phyloP scores from a whole-genome alignment of 1,140 invertebrate genomes.

The Dreissena polymorpha region DNA sequence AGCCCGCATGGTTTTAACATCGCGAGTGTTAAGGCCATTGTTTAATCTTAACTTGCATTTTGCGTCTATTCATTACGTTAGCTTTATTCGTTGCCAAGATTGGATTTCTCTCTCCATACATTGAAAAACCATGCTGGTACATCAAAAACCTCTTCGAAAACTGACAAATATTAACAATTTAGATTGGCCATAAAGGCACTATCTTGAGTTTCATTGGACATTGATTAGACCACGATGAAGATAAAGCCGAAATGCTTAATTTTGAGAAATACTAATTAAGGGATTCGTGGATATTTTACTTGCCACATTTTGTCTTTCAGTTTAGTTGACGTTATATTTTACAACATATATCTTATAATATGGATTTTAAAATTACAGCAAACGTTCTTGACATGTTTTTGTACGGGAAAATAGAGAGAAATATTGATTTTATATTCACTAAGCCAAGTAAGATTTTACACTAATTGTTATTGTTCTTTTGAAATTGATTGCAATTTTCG shows the following conservation, averaged over 20 bases:
- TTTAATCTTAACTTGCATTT: conserved; percentile 25
- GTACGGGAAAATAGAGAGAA: conserved; percentile 27
- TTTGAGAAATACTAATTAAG: not conserved
- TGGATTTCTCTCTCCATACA: not conserved
- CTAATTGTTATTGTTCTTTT: not conserved
- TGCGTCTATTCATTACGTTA: not conserved
- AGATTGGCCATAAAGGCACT: not conserved
- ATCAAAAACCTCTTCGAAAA: conserved; percentile 10
- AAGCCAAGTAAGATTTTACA: not conserved
- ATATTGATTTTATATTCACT: not conserved
- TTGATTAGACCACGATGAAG: conserved; percentile 17
- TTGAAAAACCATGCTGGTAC: conserved; percentile 10
- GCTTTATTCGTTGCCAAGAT: not conserved
- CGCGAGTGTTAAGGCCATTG: conserved; percentile 29
- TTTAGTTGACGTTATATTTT: too few species aligned
- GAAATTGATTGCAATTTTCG: not conserved
- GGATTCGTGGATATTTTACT: not conserved
- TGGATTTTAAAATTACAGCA: conserved; percentile 24
- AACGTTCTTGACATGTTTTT: conserved; percentile 29
- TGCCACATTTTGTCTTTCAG: not conserved
- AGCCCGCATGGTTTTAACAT: conserved; percentile 6
- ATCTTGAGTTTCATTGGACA: conserved; percentile 30
- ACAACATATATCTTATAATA: not conserved
- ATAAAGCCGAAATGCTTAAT: not conserved
- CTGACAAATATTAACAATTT: conserved; percentile 38